Percentiles rank a stretch among this genome's conserved stretches.
Evolutionary conservation across 2,888 invertebrate genomes (phyloP).

Genomic region (Ellobium chinense): DNA sequence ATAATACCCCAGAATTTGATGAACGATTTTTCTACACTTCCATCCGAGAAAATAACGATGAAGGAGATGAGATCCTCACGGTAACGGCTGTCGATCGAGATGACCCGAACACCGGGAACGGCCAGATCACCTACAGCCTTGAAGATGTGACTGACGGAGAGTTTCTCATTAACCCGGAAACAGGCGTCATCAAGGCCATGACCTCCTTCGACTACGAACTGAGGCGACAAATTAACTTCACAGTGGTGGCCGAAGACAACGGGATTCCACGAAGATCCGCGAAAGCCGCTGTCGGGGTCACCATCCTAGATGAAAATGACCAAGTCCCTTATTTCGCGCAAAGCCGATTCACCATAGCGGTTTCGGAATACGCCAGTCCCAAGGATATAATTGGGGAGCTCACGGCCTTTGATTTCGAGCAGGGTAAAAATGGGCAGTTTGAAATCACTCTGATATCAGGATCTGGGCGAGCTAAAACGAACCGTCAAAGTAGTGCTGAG

Average conservation of each 20-base stretch:
- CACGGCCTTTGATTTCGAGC: slow-evolving; percentile 62
- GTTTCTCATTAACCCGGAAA: slow-evolving; percentile 59
- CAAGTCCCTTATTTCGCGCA: slow-evolving; percentile 63
- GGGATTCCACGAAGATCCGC: slow-evolving; percentile 62
- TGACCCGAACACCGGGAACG: slow-evolving; percentile 74
- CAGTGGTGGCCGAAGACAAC: slow-evolving; percentile 63
- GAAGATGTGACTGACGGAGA: slow-evolving; percentile 56
- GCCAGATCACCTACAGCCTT: slow-evolving; percentile 59
- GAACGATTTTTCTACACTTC: slow-evolving; percentile 38
- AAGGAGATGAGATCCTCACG: slow-evolving; percentile 82
- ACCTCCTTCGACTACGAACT: slow-evolving; percentile 66
- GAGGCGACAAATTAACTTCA: slow-evolving; percentile 57
- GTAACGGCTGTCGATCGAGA: slow-evolving; percentile 93
- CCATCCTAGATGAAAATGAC: slow-evolving; percentile 66
- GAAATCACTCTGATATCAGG: slow-evolving; percentile 49
- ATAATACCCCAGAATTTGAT: slow-evolving; percentile 69
- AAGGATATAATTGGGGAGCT: slow-evolving; percentile 58
- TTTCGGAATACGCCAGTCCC: slow-evolving; percentile 60
- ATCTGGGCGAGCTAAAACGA: slow-evolving; percentile 1
- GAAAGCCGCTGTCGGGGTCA: slow-evolving; percentile 59
- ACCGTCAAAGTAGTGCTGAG: slow-evolving; percentile 43
- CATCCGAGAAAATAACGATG: slow-evolving; percentile 54
- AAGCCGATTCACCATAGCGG: slow-evolving; percentile 57
- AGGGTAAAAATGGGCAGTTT: slow-evolving; percentile 62
- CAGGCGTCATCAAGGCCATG: slow-evolving; percentile 62